Evolutionary conservation across 2,113 vertebrate genomes (phyloP), one percentile per base, ranked within the genome.

Genomic region (Misgurnus anguillicaudatus): DNA sequence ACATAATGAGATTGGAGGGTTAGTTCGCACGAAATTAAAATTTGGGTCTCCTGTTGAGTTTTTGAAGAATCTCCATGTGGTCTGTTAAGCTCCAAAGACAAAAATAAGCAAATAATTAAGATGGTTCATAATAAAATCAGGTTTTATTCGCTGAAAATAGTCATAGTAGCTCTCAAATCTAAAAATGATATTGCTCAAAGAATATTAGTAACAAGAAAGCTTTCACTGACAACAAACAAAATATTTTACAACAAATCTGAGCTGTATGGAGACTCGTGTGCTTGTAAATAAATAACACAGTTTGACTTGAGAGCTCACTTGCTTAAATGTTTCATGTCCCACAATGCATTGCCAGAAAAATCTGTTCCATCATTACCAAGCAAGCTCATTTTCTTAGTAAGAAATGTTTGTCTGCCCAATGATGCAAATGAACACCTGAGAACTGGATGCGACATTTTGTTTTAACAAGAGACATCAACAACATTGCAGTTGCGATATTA

Each of bases 1-100:
- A 67, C 47, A 24, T 78, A 55, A 78, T 47, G 38, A 74, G 41
- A 78, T 66, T 63, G 38, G 48, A 63, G 51, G 48, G 41, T 42
- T 42, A 7, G 9, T 42, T 42, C 4, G 16, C 48, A 16, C 13
- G 14, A 51, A 14, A 51, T 51, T 11, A 5, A 51, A 51, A 16
- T 51, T 11, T 5, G 5, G 11, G 14, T 13, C 16, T 51, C 16
- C 11, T 14, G 13, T 5, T 14, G 5, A 16, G 13, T 14, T 5
- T 14, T 11, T 1, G 47, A 13, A 48, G 47, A 48, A 4, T 9
- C 3, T 51, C 14, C 13, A 17, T 6, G 48, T 51, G 5, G 48
- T 51, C 11, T 51, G 48, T 5, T 14, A 5, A 51, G 14, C 13
- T 51, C 48, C 48, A 16, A 4, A 13, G 4, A 51, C 48, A 51